A percentile compares a stretch with the other conserved stretches of the same genome.
phyloP scores from a whole-genome alignment of 2,797 vertebrate genomes.

The Echiichthys vipera region DNA sequence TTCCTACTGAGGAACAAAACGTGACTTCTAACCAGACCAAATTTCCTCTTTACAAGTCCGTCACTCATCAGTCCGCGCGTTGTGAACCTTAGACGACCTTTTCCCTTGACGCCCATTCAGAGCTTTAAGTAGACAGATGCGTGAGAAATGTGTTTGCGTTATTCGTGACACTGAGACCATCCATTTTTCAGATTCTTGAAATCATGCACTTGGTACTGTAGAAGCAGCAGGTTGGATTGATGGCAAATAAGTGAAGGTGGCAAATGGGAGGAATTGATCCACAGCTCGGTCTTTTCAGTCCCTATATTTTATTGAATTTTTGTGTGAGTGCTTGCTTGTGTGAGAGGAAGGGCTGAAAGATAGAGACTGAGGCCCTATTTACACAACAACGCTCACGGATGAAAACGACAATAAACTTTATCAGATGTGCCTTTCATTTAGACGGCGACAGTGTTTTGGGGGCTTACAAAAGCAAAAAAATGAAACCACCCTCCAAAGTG shows the following conservation, averaged over 20 bases:
- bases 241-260: neutral
- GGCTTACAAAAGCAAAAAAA: too few relatives aligned
- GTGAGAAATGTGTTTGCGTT: conserved; percentile 21
- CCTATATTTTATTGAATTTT: neutral
- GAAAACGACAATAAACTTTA: too few relatives aligned
- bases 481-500: too few relatives aligned
- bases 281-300: neutral
- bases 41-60: conserved; percentile 20
- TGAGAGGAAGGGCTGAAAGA: neutral
- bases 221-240: conserved; percentile 5
- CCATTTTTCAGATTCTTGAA: conserved; percentile 3
- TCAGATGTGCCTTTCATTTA: too few relatives aligned
- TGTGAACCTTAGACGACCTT: conserved; percentile 27
- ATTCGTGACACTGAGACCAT: neutral
- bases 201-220: neutral
- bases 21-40: neutral
- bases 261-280: conserved; percentile 1
- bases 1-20: conserved; percentile 11
- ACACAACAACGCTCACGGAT: too few relatives aligned
- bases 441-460: too few relatives aligned
- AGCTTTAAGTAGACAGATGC: conserved; percentile 2
- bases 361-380: too few relatives aligned
- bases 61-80: conserved; percentile 5
- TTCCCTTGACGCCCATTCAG: neutral
- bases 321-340: neutral